Conservation (phyloP, 2,797 vertebrate species). For the Macropus fuliginosus region DNA sequence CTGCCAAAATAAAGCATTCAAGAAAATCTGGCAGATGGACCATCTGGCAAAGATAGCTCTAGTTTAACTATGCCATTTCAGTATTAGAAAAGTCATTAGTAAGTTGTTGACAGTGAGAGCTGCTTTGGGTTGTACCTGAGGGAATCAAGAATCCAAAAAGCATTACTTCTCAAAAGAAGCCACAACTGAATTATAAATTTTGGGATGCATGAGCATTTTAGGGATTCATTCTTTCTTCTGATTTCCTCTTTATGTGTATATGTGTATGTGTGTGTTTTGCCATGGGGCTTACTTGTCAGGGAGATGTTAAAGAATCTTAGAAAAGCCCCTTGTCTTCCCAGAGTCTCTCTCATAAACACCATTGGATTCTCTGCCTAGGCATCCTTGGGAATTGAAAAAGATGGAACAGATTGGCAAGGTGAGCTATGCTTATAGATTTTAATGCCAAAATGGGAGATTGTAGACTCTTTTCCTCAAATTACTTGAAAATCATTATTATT, state of each 20-base stretch:
- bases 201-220: slow-evolving; percentile 33
- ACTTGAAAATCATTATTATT: not conserved
- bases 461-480: not conserved
- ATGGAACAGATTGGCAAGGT: slow-evolving; percentile 6
- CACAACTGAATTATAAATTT: slow-evolving; percentile 4
- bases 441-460: not conserved
- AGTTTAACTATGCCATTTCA: slow-evolving; percentile 7
- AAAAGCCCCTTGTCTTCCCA: slow-evolving; percentile 18
- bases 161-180: slow-evolving; percentile 5
- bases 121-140: not conserved
- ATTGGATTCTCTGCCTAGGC: slow-evolving; percentile 84
- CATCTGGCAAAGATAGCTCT: slow-evolving; percentile 9
- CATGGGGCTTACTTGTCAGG: slow-evolving; percentile 85
- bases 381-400: not conserved
- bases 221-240: slow-evolving; percentile 59
- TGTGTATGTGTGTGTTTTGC: slow-evolving; percentile 63
- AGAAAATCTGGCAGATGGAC: not conserved
- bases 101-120: not conserved
- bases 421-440: slow-evolving; percentile 4
- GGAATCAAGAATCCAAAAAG: not conserved
- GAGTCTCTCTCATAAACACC: slow-evolving; percentile 83
- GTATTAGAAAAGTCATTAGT: not conserved
- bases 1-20: not conserved
- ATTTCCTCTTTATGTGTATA: slow-evolving; percentile 51
- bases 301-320: slow-evolving; percentile 85